These are phyloP conservation scores for Hemiscyllium ocellatum DNA, from an alignment of 2,113 vertebrate genomes.

Conservation along the genomic window DNA sequence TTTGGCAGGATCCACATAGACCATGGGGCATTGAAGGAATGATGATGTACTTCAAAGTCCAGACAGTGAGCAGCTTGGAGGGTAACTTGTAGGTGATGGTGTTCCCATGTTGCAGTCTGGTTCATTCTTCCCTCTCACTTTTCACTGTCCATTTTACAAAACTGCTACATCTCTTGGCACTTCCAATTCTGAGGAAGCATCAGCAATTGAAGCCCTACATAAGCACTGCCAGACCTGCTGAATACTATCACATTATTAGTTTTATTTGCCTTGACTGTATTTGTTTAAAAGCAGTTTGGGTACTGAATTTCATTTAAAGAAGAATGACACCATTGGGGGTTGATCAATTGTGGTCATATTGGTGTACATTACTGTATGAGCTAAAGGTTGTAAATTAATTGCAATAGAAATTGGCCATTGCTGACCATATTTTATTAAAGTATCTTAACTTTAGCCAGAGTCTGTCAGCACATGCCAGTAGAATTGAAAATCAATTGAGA, in stretches of 20 bases:
- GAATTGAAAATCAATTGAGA: not conserved
- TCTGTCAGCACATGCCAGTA: not conserved
- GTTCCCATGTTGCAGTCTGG: not conserved
- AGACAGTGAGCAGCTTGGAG: too few species aligned
- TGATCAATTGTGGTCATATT: not conserved
- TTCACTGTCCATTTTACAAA: not conserved
- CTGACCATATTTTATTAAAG: not conserved
- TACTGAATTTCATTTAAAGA: not conserved
- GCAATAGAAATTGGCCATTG: not conserved
- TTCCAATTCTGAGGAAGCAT: not conserved
- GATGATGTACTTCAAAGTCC: too few species aligned
- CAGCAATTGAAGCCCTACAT: not conserved
- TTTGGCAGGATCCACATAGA: not conserved
- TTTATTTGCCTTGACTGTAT: not conserved
- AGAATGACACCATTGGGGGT: not conserved
- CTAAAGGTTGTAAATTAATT: not conserved
- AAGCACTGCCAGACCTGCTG: not conserved
- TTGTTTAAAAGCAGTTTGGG: not conserved
- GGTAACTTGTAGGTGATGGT: too few species aligned
- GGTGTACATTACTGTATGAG: not conserved
- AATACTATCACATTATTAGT: not conserved
- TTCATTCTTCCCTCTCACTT: not conserved
- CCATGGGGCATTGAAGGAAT: too few species aligned
- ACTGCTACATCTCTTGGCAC: not conserved
- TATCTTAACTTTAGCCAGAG: not conserved